A percentile compares a stretch with the other conserved stretches of the same genome.
Evolutionary conservation across 2,888 invertebrate species (phyloP).

Genomic region (Conomelus anceps): DNA sequence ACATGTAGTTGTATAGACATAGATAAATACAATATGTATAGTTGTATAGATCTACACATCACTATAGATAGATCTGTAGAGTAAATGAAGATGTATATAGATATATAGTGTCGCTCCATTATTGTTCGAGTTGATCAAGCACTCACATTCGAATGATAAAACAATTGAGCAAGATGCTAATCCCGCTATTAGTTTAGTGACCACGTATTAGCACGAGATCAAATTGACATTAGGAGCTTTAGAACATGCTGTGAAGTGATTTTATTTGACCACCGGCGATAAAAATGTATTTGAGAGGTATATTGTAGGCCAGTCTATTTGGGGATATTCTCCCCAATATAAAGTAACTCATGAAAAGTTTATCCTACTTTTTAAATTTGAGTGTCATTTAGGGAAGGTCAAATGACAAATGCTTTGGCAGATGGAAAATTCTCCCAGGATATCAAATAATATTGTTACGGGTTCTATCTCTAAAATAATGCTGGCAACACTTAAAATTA

Average conservation of each 20-base stretch:
- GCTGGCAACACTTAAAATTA: no score
- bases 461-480: no score
- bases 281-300: background rate
- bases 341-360: no score
- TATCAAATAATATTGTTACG: no score
- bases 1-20: background rate
- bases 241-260: background rate
- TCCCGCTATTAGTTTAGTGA: background rate
- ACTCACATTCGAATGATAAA: background rate
- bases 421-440: no score
- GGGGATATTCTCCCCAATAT: no score
- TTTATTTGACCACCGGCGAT: background rate
- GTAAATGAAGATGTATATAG: no score
- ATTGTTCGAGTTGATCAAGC: background rate
- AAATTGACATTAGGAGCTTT: background rate
- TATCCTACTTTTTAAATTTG: no score
- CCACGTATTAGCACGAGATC: background rate
- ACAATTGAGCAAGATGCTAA: background rate
- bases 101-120: background rate
- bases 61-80: background rate
- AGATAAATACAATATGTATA: background rate
- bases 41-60: background rate
- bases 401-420: no score
- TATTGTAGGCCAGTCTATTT: background rate
- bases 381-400: no score